A percentile compares a stretch with the other conserved stretches of the same genome.
phyloP scores from a whole-genome alignment of 2,888 invertebrate species.

The Xylota segnis region DNA sequence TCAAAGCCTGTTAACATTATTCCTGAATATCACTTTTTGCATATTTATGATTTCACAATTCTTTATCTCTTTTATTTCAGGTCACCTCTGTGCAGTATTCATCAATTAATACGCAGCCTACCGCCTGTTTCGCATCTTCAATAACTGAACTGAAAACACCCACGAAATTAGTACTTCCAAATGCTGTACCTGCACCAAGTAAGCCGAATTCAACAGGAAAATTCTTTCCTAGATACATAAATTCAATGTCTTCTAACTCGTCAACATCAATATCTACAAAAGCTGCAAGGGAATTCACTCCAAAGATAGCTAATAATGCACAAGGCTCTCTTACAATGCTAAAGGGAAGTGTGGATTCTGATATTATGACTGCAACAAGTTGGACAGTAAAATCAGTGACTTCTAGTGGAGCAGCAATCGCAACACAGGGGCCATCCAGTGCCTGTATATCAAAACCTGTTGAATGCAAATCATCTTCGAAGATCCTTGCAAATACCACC shows the following conservation, averaged over 20 bases:
- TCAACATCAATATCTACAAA: background rate
- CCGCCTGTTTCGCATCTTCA: background rate
- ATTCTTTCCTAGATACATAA: constrained; percentile 42
- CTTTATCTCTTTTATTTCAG: constrained; percentile 12
- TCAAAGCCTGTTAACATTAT: too few relatives aligned
- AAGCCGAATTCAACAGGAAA: constrained; percentile 23
- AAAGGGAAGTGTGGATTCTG: background rate
- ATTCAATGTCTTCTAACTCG: constrained; percentile 12
- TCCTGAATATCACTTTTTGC: too few relatives aligned
- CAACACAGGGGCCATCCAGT: background rate
- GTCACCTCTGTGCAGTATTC: background rate
- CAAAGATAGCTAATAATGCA: background rate
- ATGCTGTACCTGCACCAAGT: background rate
- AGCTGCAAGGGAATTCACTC: background rate
- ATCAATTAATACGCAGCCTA: background rate
- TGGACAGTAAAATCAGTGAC: constrained; percentile 35
- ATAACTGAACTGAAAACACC: background rate
- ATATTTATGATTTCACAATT: background rate
- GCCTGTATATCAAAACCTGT: background rate
- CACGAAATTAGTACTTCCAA: constrained; percentile 7
- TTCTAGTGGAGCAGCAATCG: background rate
- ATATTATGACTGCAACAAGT: background rate
- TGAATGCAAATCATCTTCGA: constrained; percentile 2
- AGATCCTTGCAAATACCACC: background rate
- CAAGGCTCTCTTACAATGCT: background rate